A percentile compares a stretch with the other conserved stretches of the same genome.
Conservation (phyloP, 2,113 vertebrate species). For the Hemicordylus capensis region DNA sequence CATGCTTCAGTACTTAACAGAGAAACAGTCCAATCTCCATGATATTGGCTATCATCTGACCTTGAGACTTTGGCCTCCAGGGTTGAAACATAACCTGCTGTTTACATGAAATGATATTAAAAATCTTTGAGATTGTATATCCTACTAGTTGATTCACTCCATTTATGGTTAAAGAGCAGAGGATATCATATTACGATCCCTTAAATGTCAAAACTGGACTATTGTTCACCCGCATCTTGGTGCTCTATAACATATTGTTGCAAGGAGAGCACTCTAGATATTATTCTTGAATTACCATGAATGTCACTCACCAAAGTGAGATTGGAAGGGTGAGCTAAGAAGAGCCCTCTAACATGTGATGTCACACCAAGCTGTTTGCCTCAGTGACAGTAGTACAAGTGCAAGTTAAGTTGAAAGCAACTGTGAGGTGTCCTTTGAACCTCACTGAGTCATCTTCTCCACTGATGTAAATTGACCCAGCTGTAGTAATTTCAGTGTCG, state of each 20-base stretch:
- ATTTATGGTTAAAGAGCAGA: background rate
- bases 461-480: background rate
- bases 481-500: background rate
- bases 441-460: background rate
- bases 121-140: constrained; percentile 9
- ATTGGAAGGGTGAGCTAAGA: background rate
- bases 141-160: background rate
- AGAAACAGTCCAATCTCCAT: background rate
- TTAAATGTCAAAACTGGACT: background rate
- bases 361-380: background rate
- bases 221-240: constrained; percentile 23
- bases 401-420: background rate
- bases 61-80: background rate
- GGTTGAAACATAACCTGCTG: constrained; percentile 8
- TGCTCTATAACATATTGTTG: background rate
- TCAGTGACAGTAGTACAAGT: constrained; percentile 4
- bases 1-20: background rate
- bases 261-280: constrained; percentile 35
- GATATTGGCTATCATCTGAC: background rate
- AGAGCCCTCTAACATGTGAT: background rate
- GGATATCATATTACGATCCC: constrained; percentile 27
- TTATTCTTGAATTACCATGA: constrained; percentile 3
- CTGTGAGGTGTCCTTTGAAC: background rate
- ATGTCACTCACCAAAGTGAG: constrained; percentile 4
- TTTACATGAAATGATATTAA: constrained; percentile 1